Percentiles rank a stretch among this genome's conserved stretches.
Conservation (phyloP, 92 coral and sea anemone species). For the Porites cylindrica region DNA sequence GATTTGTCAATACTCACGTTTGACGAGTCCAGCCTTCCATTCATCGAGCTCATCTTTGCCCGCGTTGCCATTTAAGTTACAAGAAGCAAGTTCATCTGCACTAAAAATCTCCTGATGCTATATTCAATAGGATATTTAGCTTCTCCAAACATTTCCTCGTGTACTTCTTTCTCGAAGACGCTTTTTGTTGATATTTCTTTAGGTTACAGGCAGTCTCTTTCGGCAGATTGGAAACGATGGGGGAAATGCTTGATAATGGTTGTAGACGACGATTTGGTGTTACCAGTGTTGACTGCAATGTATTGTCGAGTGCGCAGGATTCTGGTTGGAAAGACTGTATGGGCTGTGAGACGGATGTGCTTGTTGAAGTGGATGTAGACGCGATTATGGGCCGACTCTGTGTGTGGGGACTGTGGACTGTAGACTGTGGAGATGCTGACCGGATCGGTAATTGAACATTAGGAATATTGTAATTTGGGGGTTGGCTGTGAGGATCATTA, state of each 20-base stretch:
- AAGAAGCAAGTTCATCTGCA: slow-evolving; percentile 6
- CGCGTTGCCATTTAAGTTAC: slow-evolving; percentile 12
- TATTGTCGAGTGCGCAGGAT: slow-evolving; percentile 2
- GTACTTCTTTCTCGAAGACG: slow-evolving; percentile 1
- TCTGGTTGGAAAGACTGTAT: slow-evolving; percentile 16
- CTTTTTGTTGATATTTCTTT: background rate
- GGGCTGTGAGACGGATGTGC: slow-evolving; percentile 7
- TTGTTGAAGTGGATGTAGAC: slow-evolving; percentile 12
- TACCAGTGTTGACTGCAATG: slow-evolving; percentile 8
- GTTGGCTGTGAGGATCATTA: slow-evolving; percentile 9
- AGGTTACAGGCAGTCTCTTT: slow-evolving; percentile 23
- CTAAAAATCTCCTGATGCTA: slow-evolving; percentile 22
- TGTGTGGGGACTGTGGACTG: background rate
- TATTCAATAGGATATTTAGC: too few relatives aligned
- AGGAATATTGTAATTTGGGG: background rate
- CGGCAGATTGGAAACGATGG: slow-evolving; percentile 23
- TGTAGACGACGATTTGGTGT: slow-evolving; percentile 19
- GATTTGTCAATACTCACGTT: slow-evolving; percentile 9
- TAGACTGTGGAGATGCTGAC: background rate
- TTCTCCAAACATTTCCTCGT: slow-evolving; percentile 12
- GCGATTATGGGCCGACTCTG: background rate
- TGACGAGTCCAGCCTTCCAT: slow-evolving; percentile 16
- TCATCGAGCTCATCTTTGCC: slow-evolving; percentile 30
- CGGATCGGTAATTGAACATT: background rate
- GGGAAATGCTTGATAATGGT: slow-evolving; percentile 19